Percentiles rank a stretch among this genome's conserved stretches.
Evolutionary conservation across 2,888 invertebrate species (phyloP).

Genomic region (Actias luna): DNA sequence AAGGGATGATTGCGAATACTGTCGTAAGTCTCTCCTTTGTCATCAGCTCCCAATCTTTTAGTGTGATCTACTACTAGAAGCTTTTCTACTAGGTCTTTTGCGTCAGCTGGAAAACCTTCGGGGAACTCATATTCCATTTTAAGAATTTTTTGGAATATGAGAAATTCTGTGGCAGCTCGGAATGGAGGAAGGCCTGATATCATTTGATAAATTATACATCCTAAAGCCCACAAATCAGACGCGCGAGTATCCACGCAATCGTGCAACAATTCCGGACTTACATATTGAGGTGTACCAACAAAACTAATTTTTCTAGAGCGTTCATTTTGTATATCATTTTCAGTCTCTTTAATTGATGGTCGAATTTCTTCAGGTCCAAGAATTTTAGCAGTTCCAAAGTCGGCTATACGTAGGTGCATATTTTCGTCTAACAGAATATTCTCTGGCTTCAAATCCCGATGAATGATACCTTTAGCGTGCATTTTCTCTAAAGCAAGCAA

Average conservation of each 20-base stretch:
- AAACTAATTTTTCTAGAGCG: constrained; percentile 90
- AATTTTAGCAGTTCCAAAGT: constrained; percentile 98
- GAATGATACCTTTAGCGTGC: constrained; percentile 93
- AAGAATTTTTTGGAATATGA: constrained; percentile 97
- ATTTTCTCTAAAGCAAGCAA: constrained; percentile 95
- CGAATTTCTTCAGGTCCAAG: constrained; percentile 72
- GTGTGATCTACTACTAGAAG: constrained; percentile 91
- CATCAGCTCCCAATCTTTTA: constrained; percentile 91
- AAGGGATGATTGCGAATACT: constrained; percentile 94
- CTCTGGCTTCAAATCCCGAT: constrained; percentile 98
- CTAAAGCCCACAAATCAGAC: constrained; percentile 98
- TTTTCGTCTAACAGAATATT: constrained; percentile 97
- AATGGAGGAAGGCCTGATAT: constrained; percentile 96
- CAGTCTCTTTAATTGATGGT: constrained; percentile 40
- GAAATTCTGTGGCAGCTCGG: constrained; percentile 94
- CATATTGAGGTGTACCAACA: constrained; percentile 99
- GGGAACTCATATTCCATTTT: constrained; percentile 96
- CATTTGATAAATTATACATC: constrained; percentile 98
- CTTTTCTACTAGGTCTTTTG: constrained; percentile 93
- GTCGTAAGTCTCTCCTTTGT: constrained; percentile 86
- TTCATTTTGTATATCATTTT: constrained; percentile 64
- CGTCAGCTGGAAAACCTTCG: constrained; percentile 92
- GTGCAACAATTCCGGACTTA: constrained; percentile 97
- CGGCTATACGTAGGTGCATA: constrained; percentile 98
- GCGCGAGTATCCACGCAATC: constrained; percentile 88